Conservation (phyloP, 2,113 vertebrate genomes). For the Sardina pilchardus region DNA sequence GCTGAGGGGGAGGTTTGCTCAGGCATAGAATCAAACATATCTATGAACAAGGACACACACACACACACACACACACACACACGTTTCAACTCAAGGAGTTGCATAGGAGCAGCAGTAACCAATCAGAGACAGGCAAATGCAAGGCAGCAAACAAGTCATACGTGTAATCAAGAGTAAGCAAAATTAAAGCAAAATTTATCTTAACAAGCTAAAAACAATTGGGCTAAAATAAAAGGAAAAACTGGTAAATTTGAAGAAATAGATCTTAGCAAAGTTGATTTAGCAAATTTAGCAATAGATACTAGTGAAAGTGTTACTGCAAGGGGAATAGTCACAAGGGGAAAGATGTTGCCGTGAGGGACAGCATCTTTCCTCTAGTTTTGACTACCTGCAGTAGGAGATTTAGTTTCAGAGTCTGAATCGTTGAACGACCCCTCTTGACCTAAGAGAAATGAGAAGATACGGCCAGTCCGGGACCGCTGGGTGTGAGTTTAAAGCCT, state of each 20-base stretch:
- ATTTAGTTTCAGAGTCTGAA: constrained; percentile 1
- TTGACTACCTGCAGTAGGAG: constrained; percentile 14
- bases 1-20: constrained; percentile 85
- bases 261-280: too few relatives aligned
- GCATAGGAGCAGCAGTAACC: constrained; percentile 11
- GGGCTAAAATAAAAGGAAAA: neutral
- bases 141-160: neutral
- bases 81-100: constrained; percentile 17
- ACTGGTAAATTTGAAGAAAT: too few relatives aligned
- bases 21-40: constrained; percentile 97
- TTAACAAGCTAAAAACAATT: neutral
- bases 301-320: neutral
- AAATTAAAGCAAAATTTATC: neutral
- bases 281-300: neutral
- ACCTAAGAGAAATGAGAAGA: neutral
- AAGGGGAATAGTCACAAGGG: neutral
- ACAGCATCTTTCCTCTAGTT: constrained; percentile 13
- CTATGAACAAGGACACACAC: constrained; percentile 94
- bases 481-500: neutral
- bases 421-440: constrained; percentile 9
- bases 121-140: constrained; percentile 9
- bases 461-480: neutral
- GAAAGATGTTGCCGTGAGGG: neutral
- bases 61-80: constrained; percentile 77
- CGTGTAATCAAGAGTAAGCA: neutral